Conservation (phyloP, 2,113 vertebrate genomes). For the Haemorhous mexicanus region DNA sequence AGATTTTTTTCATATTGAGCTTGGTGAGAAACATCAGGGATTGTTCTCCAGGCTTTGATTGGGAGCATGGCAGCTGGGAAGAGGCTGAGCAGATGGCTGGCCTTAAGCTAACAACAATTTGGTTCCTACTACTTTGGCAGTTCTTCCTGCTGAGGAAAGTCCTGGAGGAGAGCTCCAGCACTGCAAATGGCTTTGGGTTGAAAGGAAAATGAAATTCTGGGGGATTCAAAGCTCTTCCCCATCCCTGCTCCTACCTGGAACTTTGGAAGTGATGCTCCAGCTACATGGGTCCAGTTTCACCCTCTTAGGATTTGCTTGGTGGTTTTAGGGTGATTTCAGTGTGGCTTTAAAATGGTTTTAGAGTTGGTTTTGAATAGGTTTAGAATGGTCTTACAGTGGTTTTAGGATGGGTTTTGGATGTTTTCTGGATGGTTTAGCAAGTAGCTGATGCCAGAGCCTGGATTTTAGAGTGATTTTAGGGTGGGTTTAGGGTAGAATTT, state of each 20-base stretch:
- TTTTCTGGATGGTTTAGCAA: neutral
- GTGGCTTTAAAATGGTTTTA: neutral
- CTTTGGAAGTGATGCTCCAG: neutral
- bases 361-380: neutral
- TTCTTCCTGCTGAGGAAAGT: neutral
- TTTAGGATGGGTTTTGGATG: neutral
- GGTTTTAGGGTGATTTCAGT: neutral
- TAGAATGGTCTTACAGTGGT: neutral
- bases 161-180: neutral
- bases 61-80: slow-evolving; percentile 37
- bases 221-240: neutral
- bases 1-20: slow-evolving; percentile 12
- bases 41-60: slow-evolving; percentile 6
- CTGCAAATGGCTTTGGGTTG: neutral
- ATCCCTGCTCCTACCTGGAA: neutral
- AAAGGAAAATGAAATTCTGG: neutral
- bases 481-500: neutral
- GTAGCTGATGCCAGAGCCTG: neutral
- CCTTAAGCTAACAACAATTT: slow-evolving; percentile 53
- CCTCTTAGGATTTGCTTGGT: neutral
- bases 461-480: neutral
- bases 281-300: accelerated
- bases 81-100: slow-evolving; percentile 56
- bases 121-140: slow-evolving; percentile 62
- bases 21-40: slow-evolving; percentile 47